Conservation (phyloP, 2,113 vertebrate genomes). For the Pongo abelii region DNA sequence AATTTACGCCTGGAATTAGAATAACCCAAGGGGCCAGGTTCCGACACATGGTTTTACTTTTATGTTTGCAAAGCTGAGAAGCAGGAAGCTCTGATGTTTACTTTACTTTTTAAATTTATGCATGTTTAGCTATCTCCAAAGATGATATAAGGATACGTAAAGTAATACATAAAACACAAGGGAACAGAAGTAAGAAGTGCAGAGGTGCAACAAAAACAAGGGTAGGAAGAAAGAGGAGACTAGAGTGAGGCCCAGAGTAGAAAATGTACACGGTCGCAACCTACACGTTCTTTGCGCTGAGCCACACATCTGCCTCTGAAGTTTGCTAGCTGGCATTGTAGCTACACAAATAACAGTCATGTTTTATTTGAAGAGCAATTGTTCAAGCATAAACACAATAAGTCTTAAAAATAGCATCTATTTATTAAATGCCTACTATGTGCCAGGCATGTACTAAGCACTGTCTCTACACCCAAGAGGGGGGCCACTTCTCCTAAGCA, state of each 20-base stretch:
- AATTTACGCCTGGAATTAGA: background rate
- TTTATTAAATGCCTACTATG: background rate
- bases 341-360: background rate
- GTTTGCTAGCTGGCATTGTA: background rate
- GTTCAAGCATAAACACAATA: background rate
- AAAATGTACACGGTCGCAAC: rapidly evolving
- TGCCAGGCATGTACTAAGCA: background rate
- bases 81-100: background rate
- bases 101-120: slow-evolving; percentile 2
- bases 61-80: background rate
- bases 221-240: background rate
- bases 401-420: background rate
- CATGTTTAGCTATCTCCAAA: background rate
- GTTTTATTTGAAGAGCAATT: background rate
- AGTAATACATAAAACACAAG: background rate
- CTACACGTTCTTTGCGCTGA: rapidly evolving
- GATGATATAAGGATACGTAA: background rate
- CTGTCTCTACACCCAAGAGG: background rate
- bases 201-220: background rate
- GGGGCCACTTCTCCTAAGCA: background rate
- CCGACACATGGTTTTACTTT: background rate
- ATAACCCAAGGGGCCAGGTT: background rate
- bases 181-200: background rate
- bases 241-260: rapidly evolving
- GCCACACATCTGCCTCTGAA: rapidly evolving